phyloP scores from a whole-genome alignment of 1,140 invertebrate species.

The Apocrypta bakeri region DNA sequence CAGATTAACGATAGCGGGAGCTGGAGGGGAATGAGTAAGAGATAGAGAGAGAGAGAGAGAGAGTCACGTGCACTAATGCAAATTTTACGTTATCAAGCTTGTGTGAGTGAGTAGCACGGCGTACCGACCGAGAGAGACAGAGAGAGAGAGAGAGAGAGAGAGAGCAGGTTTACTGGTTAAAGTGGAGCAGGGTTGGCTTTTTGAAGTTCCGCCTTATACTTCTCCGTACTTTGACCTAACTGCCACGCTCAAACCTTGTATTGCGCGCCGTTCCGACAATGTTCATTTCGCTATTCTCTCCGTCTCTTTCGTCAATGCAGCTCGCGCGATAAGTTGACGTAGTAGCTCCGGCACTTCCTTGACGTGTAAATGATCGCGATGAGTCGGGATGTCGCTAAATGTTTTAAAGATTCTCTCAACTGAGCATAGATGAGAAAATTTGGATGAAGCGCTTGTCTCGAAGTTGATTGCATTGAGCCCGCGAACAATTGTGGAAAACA shows the following conservation, averaged over 20 bases:
- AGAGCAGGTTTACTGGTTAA: slow-evolving; percentile 10
- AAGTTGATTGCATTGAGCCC: background rate
- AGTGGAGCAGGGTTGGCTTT: slow-evolving; percentile 23
- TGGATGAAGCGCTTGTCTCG: no score
- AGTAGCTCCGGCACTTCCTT: no score
- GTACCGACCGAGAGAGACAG: no score
- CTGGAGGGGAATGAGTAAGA: no score
- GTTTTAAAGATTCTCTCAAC: no score
- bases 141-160: no score
- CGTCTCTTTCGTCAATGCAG: background rate
- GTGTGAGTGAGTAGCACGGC: background rate
- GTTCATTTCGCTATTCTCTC: background rate
- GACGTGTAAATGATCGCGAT: no score
- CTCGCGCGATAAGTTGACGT: no score
- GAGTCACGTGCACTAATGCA: slow-evolving; percentile 34
- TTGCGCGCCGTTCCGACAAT: background rate
- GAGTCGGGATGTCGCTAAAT: no score
- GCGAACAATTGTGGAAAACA: background rate
- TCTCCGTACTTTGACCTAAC: background rate
- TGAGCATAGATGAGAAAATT: no score
- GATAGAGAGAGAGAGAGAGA: background rate
- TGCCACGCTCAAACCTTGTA: background rate
- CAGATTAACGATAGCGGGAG: slow-evolving; percentile 33
- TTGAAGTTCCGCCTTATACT: slow-evolving; percentile 30
- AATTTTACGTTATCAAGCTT: slow-evolving; percentile 43